A percentile compares a stretch with the other conserved stretches of the same genome.
Conservation (phyloP, 2,888 invertebrate genomes). For the Sesamia inferens region DNA sequence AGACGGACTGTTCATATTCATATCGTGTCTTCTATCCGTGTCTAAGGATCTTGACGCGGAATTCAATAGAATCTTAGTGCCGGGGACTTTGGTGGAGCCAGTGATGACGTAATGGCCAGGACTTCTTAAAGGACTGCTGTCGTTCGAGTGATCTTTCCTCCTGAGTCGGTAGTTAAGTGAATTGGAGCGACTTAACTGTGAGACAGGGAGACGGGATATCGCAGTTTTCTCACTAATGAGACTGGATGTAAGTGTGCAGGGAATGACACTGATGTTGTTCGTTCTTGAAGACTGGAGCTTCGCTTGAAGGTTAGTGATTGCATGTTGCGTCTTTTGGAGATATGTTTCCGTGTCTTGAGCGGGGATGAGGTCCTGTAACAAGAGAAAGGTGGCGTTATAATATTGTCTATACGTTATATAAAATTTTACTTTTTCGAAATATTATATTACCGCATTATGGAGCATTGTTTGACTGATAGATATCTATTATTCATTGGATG, state of each 20-base stretch:
- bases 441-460: neutral
- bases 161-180: slow-evolving; percentile 86
- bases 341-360: slow-evolving; percentile 89
- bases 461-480: neutral
- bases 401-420: neutral
- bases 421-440: slow-evolving; percentile 11
- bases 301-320: slow-evolving; percentile 91
- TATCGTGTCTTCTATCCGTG: slow-evolving; percentile 76
- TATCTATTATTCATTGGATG: slow-evolving; percentile 2
- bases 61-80: slow-evolving; percentile 80
- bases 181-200: slow-evolving; percentile 86
- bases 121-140: slow-evolving; percentile 85
- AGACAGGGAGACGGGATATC: slow-evolving; percentile 84
- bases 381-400: slow-evolving; percentile 8
- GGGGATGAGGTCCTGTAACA: slow-evolving; percentile 88
- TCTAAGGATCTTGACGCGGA: slow-evolving; percentile 84
- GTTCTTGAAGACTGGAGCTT: slow-evolving; percentile 85
- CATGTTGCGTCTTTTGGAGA: slow-evolving; percentile 90
- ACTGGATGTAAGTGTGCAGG: slow-evolving; percentile 83
- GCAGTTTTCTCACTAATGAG: slow-evolving; percentile 86
- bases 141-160: slow-evolving; percentile 80
- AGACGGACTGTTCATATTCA: slow-evolving; percentile 86
- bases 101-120: slow-evolving; percentile 87
- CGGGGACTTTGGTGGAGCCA: slow-evolving; percentile 82
- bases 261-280: slow-evolving; percentile 76